Conservation (phyloP, 2,113 vertebrate species). For the Melanerpes formicivorus region DNA sequence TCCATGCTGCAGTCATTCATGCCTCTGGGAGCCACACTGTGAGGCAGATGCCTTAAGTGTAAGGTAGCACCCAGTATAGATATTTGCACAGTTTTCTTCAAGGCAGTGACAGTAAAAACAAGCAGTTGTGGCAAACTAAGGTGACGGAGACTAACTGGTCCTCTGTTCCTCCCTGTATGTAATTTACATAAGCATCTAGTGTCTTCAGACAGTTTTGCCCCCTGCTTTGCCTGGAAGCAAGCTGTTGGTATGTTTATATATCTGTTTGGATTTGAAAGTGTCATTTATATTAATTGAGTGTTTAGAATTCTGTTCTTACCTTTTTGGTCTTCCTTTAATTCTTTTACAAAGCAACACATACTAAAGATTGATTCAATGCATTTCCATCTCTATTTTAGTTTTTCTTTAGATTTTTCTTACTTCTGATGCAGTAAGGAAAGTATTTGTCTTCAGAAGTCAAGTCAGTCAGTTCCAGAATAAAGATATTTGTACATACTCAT, state of each 20-base stretch:
- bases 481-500: no score
- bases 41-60: background rate
- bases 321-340: background rate
- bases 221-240: background rate
- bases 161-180: background rate
- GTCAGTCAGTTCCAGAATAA: no score
- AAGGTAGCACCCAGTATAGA: background rate
- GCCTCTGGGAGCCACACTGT: background rate
- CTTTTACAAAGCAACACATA: background rate
- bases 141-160: background rate
- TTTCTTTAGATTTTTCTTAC: no score
- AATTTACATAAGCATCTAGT: background rate
- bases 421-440: no score
- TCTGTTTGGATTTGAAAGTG: background rate
- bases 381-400: background rate
- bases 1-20: background rate
- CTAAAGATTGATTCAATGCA: background rate
- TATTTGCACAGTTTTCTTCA: background rate
- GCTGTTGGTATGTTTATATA: background rate
- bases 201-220: background rate
- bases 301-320: background rate
- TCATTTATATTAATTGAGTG: conserved; percentile 2
- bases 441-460: no score
- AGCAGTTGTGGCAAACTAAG: background rate
- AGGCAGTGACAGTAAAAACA: background rate